phyloP scores from a whole-genome alignment of 1,140 invertebrate species.

The Drosophila sucinea region DNA sequence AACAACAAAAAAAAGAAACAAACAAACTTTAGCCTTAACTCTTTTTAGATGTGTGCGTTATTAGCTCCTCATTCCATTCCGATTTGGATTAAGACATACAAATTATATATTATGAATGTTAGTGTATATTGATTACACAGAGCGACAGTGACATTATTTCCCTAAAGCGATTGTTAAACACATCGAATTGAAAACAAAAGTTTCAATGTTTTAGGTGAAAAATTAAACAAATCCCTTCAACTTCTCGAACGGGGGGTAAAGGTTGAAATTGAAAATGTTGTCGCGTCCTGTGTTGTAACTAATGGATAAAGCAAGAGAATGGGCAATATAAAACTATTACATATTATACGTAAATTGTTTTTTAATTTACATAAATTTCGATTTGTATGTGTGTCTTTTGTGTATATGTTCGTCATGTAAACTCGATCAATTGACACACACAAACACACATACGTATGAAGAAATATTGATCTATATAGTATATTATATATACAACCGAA shows the following conservation, averaged over 20 bases:
- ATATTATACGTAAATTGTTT: conserved; percentile 50
- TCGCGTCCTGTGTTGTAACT: not conserved
- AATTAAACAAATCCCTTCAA: too few relatives aligned
- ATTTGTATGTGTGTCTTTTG: conserved; percentile 3
- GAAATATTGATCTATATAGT: conserved; percentile 13
- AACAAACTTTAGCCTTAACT: conserved; percentile 39
- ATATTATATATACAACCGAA: conserved; percentile 44
- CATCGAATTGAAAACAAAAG: too few relatives aligned
- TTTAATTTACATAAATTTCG: conserved; percentile 57
- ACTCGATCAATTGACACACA: conserved; percentile 14
- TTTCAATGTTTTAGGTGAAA: too few relatives aligned
- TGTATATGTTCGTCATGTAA: conserved; percentile 7
- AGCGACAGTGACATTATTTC: not conserved
- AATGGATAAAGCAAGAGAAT: not conserved
- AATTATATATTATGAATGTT: conserved; percentile 25
- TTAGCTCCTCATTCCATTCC: conserved; percentile 57
- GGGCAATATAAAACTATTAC: not conserved
- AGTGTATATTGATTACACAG: conserved; percentile 33
- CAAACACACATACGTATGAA: not conserved
- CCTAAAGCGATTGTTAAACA: too few relatives aligned
- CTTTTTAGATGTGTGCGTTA: conserved; percentile 50
- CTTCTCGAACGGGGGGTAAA: too few relatives aligned
- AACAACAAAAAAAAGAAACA: not conserved
- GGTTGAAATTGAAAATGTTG: not conserved
- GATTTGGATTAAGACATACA: conserved; percentile 26